Evolutionary conservation across 2,113 vertebrate genomes (phyloP), one percentile per base, ranked within the genome.

Genomic region (Pygoscelis antarcticus): DNA sequence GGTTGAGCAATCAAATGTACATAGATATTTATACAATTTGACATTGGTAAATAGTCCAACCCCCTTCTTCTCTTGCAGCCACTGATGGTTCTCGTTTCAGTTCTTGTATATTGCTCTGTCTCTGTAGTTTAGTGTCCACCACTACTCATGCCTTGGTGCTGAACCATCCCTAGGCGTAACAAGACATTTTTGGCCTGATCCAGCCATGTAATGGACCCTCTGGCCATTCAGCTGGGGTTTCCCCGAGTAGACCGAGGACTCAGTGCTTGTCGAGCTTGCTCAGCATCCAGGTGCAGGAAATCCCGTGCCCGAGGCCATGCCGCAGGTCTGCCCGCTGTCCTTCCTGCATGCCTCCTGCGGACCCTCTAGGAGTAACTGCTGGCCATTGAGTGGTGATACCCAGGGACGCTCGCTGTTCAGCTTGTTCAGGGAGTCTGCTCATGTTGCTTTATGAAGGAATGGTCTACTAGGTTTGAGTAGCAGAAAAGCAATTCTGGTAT

Each of bases 291-390:
- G 7, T 55, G 60, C 18, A 44, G 54, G 32, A 58, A 32, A 30
- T 58, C 3, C 54, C 6, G 14, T 40, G 36, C 22, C n/a, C 1
- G 0, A 25, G 18, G 55, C 30, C 2, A 0, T 40, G 70, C 75
- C 1, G 2, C 18, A 34, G 66, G 10, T 64, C 30, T 74, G 71
- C 3, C 21, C 2, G 7, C 64, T 86, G 49, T 40, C n/a, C 60
- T 46, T 68, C 25, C 71, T 18, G 40, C 21, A 0, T 4, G 2
- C 17, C 32, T 58, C 58, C 74, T 42, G 26, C 1, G 6, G 6
- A 34, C 27, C 49, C 42, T 40, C 16, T 17, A 30, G 27, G 47
- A 49, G 34, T 10, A 36, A 1, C 61, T 40, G 49, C 68, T 82
- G 52, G 15, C 55, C 15, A 2, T 6, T 4, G 12, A 44, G 10